These are phyloP conservation scores for Lycorma delicatula DNA, from an alignment of 1,140 invertebrate genomes.

Conservation along the genomic window DNA sequence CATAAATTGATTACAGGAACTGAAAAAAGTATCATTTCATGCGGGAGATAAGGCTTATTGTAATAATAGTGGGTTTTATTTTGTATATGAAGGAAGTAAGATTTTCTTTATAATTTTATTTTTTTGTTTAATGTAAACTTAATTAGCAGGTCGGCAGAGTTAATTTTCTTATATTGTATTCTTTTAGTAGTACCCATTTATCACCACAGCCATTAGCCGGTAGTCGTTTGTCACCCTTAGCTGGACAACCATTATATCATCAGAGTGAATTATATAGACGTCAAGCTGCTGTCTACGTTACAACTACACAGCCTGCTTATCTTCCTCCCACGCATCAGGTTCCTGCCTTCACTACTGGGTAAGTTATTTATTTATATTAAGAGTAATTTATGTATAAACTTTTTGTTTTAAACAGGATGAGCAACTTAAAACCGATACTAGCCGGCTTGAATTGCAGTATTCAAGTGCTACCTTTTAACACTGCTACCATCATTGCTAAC, in stretches of 20 bases:
- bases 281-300: constrained; percentile 51
- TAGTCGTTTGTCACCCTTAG: constrained; percentile 35
- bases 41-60: neutral
- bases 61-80: neutral
- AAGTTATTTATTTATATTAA: constrained; percentile 26
- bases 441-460: neutral
- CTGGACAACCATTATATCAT: constrained; percentile 45
- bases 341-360: constrained; percentile 40
- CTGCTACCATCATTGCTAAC: neutral
- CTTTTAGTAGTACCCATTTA: constrained; percentile 35
- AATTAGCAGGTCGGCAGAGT: neutral
- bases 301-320: constrained; percentile 46
- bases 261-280: constrained; percentile 49
- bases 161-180: neutral
- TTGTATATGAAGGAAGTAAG: constrained; percentile 9
- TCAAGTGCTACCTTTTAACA: neutral
- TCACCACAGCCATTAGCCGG: constrained; percentile 41
- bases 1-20: no score
- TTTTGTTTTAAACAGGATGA: neutral
- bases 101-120: constrained; percentile 2
- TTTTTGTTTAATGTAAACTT: constrained; percentile 2
- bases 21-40: no score
- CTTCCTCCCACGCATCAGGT: constrained; percentile 44
- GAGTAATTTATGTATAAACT: neutral
- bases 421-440: neutral